Evolutionary conservation across 2,113 vertebrate species (phyloP), one percentile per base, ranked within the genome.

Genomic region (Atherinomorus stipes): DNA sequence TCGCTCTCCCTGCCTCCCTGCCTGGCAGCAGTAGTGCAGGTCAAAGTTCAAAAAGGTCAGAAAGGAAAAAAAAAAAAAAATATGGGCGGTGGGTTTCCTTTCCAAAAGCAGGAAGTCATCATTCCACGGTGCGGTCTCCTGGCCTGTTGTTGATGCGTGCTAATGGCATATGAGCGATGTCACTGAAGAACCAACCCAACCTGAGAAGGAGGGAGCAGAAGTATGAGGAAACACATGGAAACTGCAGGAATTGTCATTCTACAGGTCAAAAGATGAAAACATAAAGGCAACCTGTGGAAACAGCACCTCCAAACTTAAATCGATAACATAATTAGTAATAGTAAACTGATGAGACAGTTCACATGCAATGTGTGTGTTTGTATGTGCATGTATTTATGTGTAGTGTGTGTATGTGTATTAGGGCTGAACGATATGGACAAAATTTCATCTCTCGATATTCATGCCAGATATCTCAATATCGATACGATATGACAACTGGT

Each of bases 151-250:
- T 80, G 86, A 90, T 84, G 69, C 78, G 83, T 28, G 28, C 49
- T 63, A 51, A 59, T 76, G 79, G 58, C n/a, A 4, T 63, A 34
- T 38, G 26, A 56, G 49, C 26, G 71, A 53, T 4, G 77, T 95
- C 97, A 99, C 95, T 99, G 98, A 91, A 99, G 87, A 88, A 99
- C 98, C 94, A 99, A 92, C 64, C 98, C 98, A 0, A 99, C 97
- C 97, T 99, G 86, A 58, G 74, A 64, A 57, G 47, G 34, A 56
- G 18, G 64, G 12, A 23, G 18, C 0, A 0, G 5, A 75, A 16
- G 1, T 0, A 1, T 68, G 12, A 77, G 1, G 0, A 59, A 61
- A 40, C 16, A 9, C 49, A 34, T n/a, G 23, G 11, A 18, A 44
- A 12, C 11, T 12, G 9, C 26, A 31, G 26, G 26, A 31, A 19